Evolutionary conservation across 2,113 vertebrate genomes (phyloP).

Genomic region (Antechinus flavipes): DNA sequence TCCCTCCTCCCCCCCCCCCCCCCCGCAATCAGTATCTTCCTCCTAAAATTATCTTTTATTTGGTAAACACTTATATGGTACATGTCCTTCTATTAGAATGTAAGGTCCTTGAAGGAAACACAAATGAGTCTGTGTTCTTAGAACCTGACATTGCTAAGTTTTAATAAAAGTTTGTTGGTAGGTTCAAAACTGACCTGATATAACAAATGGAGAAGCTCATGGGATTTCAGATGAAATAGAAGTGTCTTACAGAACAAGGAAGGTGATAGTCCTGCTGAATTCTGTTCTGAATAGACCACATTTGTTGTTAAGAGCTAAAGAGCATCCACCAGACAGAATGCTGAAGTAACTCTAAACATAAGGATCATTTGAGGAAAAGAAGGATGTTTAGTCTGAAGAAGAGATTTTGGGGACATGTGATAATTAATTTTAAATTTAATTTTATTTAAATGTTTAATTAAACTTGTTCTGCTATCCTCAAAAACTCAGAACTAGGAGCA

Average conservation of each 20-base stretch:
- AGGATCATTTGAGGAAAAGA: not conserved
- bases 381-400: not conserved
- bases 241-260: no score
- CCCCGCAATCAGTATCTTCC: not conserved
- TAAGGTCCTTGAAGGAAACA: not conserved
- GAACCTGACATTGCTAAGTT: not conserved
- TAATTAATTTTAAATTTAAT: not conserved
- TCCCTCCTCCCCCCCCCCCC: no score
- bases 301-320: not conserved
- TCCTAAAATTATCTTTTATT: not conserved
- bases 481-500: not conserved
- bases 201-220: no score
- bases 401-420: not conserved
- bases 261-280: no score
- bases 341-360: not conserved
- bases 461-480: not conserved
- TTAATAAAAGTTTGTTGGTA: not conserved
- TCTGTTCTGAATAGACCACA: no score
- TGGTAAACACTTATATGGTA: not conserved
- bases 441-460: not conserved
- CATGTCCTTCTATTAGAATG: not conserved
- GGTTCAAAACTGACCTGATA: not conserved
- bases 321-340: not conserved
- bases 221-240: no score
- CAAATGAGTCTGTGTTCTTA: not conserved